Evolutionary conservation across 2,113 vertebrate species (phyloP).

Genomic region (Leptobrachium ailaonicum): DNA sequence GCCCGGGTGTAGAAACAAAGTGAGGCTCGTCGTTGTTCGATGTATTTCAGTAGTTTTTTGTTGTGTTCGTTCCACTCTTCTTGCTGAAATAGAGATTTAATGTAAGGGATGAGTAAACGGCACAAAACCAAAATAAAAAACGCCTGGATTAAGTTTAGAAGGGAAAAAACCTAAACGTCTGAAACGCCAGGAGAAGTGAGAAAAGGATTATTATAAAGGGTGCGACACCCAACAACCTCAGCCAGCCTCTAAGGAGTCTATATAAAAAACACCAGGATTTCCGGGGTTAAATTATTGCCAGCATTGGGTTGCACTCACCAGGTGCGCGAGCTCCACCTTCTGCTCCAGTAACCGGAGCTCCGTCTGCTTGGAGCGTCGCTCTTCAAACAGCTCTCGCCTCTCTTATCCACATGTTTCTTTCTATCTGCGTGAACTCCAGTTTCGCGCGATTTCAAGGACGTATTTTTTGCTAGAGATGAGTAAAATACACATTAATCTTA

Average conservation of each 20-base stretch:
- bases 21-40: constrained; percentile 95
- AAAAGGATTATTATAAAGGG: too few species aligned
- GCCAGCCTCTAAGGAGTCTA: too few species aligned
- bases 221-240: too few species aligned
- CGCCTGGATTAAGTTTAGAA: constrained; percentile 4
- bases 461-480: constrained; percentile 81
- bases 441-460: constrained; percentile 96
- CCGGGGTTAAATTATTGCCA: background rate
- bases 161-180: too few species aligned
- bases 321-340: constrained; percentile 95
- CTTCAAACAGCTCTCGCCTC: constrained; percentile 93
- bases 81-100: constrained; percentile 75
- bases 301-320: constrained; percentile 73
- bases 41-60: constrained; percentile 90
- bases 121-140: too few species aligned
- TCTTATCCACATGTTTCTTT: constrained; percentile 95
- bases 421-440: constrained; percentile 95
- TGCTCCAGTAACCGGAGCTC: constrained; percentile 94
- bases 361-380: constrained; percentile 94
- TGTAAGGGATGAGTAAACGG: too few species aligned
- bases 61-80: constrained; percentile 98
- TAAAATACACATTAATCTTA: background rate
- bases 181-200: too few species aligned
- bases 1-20: constrained; percentile 91
- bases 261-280: too few species aligned